Percentiles rank a stretch among this genome's conserved stretches.
Conservation (phyloP, 37 sponge, comb jelly and placozoan genomes). For the Ephydatia muelleri region DNA sequence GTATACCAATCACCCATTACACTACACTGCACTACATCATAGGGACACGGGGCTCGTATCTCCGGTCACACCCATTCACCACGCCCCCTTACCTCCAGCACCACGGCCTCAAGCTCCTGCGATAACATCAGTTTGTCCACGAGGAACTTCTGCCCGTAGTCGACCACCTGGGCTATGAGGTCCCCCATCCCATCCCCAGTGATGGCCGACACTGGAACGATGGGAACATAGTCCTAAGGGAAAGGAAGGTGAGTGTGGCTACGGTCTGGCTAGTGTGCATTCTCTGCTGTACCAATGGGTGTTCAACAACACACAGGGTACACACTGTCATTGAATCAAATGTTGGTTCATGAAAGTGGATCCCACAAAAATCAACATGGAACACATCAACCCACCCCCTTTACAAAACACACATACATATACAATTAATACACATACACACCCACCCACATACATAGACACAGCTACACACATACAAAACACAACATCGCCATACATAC, state of each 20-base stretch:
- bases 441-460: too few relatives aligned
- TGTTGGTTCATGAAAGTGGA: too few relatives aligned
- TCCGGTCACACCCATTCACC: not conserved
- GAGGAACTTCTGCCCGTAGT: conserved; percentile 65
- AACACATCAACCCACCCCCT: too few relatives aligned
- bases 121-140: conserved; percentile 70
- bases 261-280: too few relatives aligned
- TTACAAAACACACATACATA: too few relatives aligned
- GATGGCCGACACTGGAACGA: conserved; percentile 95
- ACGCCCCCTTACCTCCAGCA: conserved; percentile 86
- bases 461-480: too few relatives aligned
- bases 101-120: conserved; percentile 82
- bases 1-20: not conserved
- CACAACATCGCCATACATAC: too few relatives aligned
- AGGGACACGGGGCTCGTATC: not conserved
- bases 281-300: too few relatives aligned
- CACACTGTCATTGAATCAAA: too few relatives aligned
- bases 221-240: conserved; percentile 69
- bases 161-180: conserved; percentile 85
- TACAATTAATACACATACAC: too few relatives aligned
- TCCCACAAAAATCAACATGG: too few relatives aligned
- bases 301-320: not conserved
- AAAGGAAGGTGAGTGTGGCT: not conserved
- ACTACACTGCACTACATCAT: not conserved
- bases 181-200: conserved; percentile 99